These are phyloP conservation scores for Laticauda colubrina DNA, from an alignment of 2,113 vertebrate species.

Conservation along the genomic window DNA sequence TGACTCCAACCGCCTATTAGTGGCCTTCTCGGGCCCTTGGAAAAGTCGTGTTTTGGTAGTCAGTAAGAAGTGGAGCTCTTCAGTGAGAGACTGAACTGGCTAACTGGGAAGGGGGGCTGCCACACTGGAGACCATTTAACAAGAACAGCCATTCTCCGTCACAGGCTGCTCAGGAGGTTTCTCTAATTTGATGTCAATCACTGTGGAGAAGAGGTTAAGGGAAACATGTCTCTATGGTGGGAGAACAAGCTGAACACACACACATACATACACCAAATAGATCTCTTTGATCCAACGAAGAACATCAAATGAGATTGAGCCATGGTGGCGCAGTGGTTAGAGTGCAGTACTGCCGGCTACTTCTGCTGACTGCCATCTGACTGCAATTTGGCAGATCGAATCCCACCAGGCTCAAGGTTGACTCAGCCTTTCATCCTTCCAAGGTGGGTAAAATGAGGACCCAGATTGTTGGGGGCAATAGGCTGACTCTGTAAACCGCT, in stretches of 20 bases:
- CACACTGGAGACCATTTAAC: slow-evolving; percentile 72
- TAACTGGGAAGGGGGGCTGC: slow-evolving; percentile 75
- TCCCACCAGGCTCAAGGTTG: no score
- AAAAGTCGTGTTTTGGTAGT: slow-evolving; percentile 65
- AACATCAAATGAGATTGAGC: not conserved
- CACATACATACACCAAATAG: fast-evolving
- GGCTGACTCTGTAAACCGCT: no score
- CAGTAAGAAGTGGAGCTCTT: slow-evolving; percentile 62
- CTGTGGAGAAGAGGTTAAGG: slow-evolving; percentile 77
- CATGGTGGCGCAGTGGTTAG: no score
- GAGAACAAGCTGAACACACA: no score
- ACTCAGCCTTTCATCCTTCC: no score
- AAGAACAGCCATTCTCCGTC: slow-evolving; percentile 86
- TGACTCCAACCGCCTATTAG: slow-evolving; percentile 48
- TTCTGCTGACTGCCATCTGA: no score
- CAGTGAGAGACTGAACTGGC: slow-evolving; percentile 66
- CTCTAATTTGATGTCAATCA: slow-evolving; percentile 90
- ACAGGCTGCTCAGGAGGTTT: slow-evolving; percentile 85
- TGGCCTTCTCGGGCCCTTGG: slow-evolving; percentile 76
- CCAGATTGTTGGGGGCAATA: no score
- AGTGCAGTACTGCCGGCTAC: no score
- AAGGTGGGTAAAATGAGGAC: no score
- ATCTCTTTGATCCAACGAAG: no score
- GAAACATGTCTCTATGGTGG: not conserved
- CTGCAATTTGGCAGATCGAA: no score